phyloP scores from a whole-genome alignment of 2,113 vertebrate species.

The Cebus imitator region DNA sequence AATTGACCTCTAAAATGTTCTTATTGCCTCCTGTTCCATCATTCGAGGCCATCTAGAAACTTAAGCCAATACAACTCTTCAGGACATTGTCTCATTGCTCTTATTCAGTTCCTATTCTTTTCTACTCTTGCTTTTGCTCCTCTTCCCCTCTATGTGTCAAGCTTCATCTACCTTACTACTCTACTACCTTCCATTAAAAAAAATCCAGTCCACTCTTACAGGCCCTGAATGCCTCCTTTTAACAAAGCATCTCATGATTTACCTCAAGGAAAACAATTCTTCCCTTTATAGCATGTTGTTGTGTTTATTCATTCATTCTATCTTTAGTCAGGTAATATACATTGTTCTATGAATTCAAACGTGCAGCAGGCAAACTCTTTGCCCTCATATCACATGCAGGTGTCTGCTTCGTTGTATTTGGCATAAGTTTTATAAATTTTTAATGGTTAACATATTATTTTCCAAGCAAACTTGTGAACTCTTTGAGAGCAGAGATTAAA shows the following conservation, averaged over 20 bases:
- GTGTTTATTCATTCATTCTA: not conserved
- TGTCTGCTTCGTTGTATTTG: not conserved
- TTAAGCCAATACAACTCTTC: not conserved
- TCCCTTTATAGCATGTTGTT: not conserved
- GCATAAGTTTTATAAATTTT: not conserved
- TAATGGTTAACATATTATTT: not conserved
- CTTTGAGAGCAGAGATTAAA: not conserved
- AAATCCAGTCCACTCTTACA: not conserved
- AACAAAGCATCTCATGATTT: not conserved
- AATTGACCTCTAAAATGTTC: not conserved
- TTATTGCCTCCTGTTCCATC: not conserved
- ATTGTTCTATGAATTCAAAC: not conserved
- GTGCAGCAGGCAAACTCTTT: not conserved
- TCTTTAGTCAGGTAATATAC: not conserved
- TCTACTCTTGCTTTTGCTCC: not conserved
- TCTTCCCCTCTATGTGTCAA: not conserved
- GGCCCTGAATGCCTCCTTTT: not conserved
- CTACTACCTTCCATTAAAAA: not conserved
- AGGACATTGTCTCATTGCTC: not conserved
- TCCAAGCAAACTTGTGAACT: not conserved
- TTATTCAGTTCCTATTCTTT: not conserved
- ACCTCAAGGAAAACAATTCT: not conserved
- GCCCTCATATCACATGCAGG: accelerated
- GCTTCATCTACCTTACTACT: not conserved
- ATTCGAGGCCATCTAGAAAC: not conserved